A percentile compares a stretch with the other conserved stretches of the same genome.
Evolutionary conservation across 2,888 invertebrate species (phyloP).

Genomic region (Chirona hameri): DNA sequence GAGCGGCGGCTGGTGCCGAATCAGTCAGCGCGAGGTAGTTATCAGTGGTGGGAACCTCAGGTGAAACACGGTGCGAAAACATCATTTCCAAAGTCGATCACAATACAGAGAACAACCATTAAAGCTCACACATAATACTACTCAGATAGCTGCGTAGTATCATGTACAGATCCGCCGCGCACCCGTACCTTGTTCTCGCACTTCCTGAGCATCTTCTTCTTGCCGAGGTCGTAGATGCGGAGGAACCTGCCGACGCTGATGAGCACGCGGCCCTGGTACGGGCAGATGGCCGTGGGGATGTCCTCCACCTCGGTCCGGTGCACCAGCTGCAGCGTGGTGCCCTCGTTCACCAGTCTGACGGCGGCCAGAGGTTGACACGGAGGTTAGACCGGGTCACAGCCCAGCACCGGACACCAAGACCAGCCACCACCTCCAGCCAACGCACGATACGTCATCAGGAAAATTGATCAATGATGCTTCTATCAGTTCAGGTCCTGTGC

Average conservation of each 20-base stretch:
- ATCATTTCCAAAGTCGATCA: not conserved
- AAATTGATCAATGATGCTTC: too few relatives aligned
- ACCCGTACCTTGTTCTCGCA: constrained; percentile 84
- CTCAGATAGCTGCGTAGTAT: not conserved
- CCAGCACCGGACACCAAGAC: too few relatives aligned
- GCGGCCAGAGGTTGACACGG: not conserved
- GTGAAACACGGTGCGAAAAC: constrained; percentile 10
- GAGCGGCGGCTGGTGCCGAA: too few relatives aligned
- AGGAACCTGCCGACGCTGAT: constrained; percentile 85
- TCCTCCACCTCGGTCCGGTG: constrained; percentile 94
- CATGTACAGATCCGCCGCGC: not conserved
- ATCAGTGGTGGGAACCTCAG: constrained; percentile 3
- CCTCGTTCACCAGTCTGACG: constrained; percentile 53
- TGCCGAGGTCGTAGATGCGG: constrained; percentile 92
- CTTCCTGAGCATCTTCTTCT: constrained; percentile 91
- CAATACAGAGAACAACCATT: not conserved
- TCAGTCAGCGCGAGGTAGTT: not conserved
- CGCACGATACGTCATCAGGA: too few relatives aligned
- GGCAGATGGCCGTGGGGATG: constrained; percentile 80
- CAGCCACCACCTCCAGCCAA: too few relatives aligned
- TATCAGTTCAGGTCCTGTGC: too few relatives aligned
- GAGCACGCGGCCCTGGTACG: constrained; percentile 85
- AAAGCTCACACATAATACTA: not conserved
- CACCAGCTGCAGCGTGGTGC: constrained; percentile 75
- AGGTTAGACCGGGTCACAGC: too few relatives aligned